phyloP scores from a whole-genome alignment of 2,113 vertebrate genomes.

The Nansenia antarctica region DNA sequence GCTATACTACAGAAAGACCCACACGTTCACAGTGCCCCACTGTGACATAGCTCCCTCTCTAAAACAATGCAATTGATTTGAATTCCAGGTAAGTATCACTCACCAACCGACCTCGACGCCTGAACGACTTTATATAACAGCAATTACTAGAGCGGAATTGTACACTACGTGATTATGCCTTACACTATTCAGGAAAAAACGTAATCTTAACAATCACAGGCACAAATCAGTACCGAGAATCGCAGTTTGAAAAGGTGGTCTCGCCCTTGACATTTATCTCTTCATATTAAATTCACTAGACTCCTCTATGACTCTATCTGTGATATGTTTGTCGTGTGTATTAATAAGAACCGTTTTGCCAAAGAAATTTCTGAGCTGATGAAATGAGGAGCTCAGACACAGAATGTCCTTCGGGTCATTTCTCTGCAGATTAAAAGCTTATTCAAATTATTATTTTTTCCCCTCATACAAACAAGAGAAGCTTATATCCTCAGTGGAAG shows the following conservation, averaged over 20 bases:
- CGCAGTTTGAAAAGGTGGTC: neutral
- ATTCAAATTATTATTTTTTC: constrained; percentile 69
- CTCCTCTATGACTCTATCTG: neutral
- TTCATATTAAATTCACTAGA: neutral
- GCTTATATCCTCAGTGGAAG: constrained; percentile 56
- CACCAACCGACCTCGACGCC: neutral
- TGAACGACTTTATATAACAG: constrained; percentile 21
- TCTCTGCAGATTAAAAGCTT: constrained; percentile 72
- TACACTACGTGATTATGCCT: neutral
- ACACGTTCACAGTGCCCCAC: neutral
- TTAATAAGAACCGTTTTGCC: constrained; percentile 44
- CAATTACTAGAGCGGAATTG: constrained; percentile 38
- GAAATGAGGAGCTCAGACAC: constrained; percentile 47
- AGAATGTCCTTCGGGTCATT: constrained; percentile 63
- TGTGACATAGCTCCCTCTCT: neutral
- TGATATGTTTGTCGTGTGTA: constrained; percentile 35
- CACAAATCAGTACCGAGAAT: neutral
- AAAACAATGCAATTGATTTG: constrained; percentile 19
- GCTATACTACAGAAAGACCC: neutral
- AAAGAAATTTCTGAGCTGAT: constrained; percentile 59
- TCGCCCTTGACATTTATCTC: too few relatives aligned
- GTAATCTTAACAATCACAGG: neutral
- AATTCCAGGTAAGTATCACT: constrained; percentile 13
- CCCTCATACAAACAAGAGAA: constrained; percentile 57
- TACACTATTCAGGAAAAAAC: too few relatives aligned